Base-by-base conservation (phyloP, 1,140 invertebrate genomes). In the Ptiloglossa arizonensis region DNA sequence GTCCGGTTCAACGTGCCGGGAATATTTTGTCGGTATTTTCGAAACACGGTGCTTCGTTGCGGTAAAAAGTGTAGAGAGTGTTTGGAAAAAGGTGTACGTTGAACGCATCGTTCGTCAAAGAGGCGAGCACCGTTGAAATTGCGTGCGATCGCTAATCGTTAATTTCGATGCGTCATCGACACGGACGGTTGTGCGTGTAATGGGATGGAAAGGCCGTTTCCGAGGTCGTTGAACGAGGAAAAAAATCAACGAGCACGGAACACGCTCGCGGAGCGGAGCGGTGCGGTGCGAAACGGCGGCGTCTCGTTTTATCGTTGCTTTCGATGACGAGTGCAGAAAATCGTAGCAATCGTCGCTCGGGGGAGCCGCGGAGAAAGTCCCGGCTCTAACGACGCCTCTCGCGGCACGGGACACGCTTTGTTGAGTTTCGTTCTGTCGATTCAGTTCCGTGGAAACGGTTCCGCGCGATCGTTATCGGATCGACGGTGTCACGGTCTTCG, bases 331-430 rank as follows among this genome's bases (percentile, higher is more conserved):
- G 8, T 19, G 35, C 17, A 38, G 48, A 74, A 74, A 59, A 48
- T 59, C 22, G 15, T 56, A 29, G 2, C 66, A 38, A 6, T 15
- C 27, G 11, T 22, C 63, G 52, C 68, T 59, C 24, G 48, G 24
- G 22, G 50, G 2, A 13, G 5, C 2, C 11, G 2, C 11, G 11
- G 71, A 32, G 71, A 74, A 74, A 74, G 71, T 64, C 9, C 4
- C 15, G 3, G 11, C 38, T 41, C 9, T 22, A 41, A 41, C 13
- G 59, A 19, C 38, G 24, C 1, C 3, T 27, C 56, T 13, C 19
- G 38, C 46, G 56, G 17, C 6, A 13, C 15, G 19, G 29, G 48
- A 9, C 15, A 44, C 38, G 71, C 62, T 35, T 74, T 27, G 62
- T 74, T 67, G 17, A 32, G 13, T 5, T 57, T 41, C 17, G 19